These are phyloP conservation scores for Stictocephala bisonia DNA, from an alignment of 2,888 invertebrate genomes.

Conservation along the genomic window DNA sequence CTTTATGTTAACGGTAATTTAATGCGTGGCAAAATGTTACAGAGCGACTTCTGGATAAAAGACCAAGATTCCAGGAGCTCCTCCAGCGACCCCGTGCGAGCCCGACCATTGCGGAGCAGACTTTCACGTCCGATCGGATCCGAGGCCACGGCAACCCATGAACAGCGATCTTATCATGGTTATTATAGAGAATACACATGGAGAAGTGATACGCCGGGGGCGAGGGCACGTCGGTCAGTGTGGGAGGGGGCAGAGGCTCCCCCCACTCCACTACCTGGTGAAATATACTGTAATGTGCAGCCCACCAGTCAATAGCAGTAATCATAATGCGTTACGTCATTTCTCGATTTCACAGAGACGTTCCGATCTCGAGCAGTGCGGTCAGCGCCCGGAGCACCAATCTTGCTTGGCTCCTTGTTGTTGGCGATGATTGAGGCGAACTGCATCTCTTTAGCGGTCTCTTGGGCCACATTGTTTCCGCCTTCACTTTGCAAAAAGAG, in stretches of 20 bases:
- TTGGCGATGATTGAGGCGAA: too few species aligned
- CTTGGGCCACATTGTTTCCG: too few species aligned
- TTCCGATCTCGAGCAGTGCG: conserved; percentile 39
- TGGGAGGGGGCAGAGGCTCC: not conserved
- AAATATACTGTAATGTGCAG: conserved; percentile 35
- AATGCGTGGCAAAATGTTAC: too few species aligned
- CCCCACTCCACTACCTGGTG: not conserved
- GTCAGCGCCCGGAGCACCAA: conserved; percentile 7
- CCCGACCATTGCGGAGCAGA: too few species aligned
- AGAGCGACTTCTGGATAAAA: too few species aligned
- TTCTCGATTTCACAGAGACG: conserved; percentile 41
- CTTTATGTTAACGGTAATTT: too few species aligned
- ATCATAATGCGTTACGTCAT: conserved; percentile 40
- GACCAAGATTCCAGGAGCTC: not conserved
- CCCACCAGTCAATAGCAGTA: conserved; percentile 31
- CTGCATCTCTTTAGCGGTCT: too few species aligned
- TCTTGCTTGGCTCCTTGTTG: too few species aligned
- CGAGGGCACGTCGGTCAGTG: conserved; percentile 30
- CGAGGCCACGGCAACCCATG: conserved; percentile 14
- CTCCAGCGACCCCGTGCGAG: not conserved
- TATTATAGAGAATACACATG: conserved; percentile 46
- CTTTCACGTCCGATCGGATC: conserved; percentile 30
- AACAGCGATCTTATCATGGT: conserved; percentile 33
- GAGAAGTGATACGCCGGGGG: conserved; percentile 41
- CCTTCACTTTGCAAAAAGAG: too few species aligned